Percentiles rank a stretch among this genome's conserved stretches.
phyloP scores from a whole-genome alignment of 2,797 vertebrate genomes.

The Acanthurus tractus region DNA sequence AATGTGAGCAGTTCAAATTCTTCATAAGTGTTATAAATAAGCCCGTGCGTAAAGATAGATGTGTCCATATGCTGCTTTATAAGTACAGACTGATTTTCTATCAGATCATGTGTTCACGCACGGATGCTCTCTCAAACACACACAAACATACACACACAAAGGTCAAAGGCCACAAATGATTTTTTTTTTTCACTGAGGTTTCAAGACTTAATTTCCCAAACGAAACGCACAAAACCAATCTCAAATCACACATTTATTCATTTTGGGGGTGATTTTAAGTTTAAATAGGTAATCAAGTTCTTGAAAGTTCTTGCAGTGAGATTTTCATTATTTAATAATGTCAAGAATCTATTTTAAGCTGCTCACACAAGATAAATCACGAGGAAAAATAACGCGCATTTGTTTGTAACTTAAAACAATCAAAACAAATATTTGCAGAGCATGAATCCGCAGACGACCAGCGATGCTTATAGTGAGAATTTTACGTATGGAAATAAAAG shows the following conservation, averaged over 20 bases:
- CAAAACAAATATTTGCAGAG: constrained; percentile 15
- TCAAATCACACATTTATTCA: background rate
- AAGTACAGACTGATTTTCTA: constrained; percentile 3
- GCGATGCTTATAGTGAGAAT: constrained; percentile 15
- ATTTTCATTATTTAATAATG: constrained; percentile 7
- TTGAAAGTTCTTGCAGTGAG: background rate
- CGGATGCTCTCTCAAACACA: background rate
- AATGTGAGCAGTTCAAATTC: background rate
- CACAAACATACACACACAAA: constrained; percentile 20
- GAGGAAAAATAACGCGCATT: background rate
- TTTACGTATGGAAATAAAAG: constrained; percentile 59
- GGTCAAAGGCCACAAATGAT: constrained; percentile 46
- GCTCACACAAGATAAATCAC: background rate
- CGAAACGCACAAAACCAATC: constrained; percentile 1
- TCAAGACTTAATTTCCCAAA: constrained; percentile 16
- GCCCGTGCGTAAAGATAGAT: background rate
- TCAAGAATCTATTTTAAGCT: background rate
- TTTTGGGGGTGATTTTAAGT: background rate
- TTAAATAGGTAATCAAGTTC: background rate
- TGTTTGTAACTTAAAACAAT: constrained; percentile 2
- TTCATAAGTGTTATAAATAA: background rate
- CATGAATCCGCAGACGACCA: constrained; percentile 21
- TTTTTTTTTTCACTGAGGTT: background rate
- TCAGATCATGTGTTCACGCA: constrained; percentile 24
- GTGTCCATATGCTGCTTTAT: background rate